A percentile compares a stretch with the other conserved stretches of the same genome.
phyloP scores from a whole-genome alignment of 2,888 invertebrate genomes.

The Lithophane leautieri region DNA sequence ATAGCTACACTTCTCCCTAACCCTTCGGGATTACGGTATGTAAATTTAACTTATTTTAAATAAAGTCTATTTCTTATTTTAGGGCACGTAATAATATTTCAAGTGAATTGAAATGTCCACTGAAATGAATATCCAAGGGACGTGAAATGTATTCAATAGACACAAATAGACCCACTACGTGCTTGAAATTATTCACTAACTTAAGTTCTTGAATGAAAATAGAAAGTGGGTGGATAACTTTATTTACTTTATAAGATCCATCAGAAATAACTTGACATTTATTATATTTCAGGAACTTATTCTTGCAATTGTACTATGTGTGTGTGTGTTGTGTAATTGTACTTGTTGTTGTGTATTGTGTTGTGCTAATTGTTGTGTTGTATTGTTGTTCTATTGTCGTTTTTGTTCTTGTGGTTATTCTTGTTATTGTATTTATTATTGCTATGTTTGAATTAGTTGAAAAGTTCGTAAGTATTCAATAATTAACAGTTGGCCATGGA shows the following conservation, averaged over 20 bases:
- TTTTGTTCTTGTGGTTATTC: no score
- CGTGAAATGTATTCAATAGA: constrained; percentile 9
- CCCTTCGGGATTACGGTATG: no score
- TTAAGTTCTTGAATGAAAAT: constrained; percentile 19
- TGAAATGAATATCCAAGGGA: constrained; percentile 4
- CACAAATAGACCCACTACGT: constrained; percentile 26
- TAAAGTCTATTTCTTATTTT: neutral
- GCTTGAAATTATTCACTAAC: constrained; percentile 36
- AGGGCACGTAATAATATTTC: neutral
- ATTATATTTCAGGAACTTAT: neutral
- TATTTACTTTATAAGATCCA: neutral
- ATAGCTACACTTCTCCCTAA: no score
- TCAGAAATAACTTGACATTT: constrained; percentile 26
- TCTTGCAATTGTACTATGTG: no score
- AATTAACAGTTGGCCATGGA: neutral
- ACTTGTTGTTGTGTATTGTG: no score
- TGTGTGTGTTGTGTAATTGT: no score
- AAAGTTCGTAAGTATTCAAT: neutral
- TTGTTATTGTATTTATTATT: neutral
- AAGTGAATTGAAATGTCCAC: constrained; percentile 13
- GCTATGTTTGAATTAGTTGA: neutral
- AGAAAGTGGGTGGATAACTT: neutral
- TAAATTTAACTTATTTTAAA: neutral
- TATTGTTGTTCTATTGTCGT: no score
- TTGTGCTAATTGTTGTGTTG: no score